These are phyloP conservation scores for Stegodyphus dumicola DNA, from an alignment of 1,140 invertebrate genomes.

Conservation along the genomic window DNA sequence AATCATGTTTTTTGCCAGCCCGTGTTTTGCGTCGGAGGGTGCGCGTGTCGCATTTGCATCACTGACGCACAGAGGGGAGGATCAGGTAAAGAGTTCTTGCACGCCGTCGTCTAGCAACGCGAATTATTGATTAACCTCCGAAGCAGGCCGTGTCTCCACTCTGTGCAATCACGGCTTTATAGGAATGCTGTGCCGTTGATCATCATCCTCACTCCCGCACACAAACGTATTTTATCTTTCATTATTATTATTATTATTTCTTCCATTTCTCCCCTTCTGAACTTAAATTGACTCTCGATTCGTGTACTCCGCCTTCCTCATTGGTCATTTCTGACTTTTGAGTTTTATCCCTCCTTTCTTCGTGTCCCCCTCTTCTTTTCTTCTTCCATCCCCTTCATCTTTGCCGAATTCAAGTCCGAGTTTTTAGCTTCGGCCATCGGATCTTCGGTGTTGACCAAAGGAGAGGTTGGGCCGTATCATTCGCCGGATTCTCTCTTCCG, in stretches of 20 bases:
- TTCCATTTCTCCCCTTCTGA: neutral
- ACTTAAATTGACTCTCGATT: conserved; percentile 54
- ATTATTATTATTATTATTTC: neutral
- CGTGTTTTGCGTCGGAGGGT: conserved; percentile 12
- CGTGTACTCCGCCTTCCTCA: conserved; percentile 15
- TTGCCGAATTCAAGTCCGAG: neutral
- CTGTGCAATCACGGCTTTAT: conserved; percentile 22
- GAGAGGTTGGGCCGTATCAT: conserved; percentile 25
- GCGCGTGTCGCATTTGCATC: conserved; percentile 51
- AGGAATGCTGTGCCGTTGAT: neutral
- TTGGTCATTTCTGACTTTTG: conserved; percentile 29
- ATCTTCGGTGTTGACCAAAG: conserved; percentile 36
- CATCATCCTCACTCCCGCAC: neutral
- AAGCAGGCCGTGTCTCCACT: conserved; percentile 19
- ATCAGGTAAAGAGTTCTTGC: neutral
- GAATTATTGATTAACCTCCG: conserved; percentile 33
- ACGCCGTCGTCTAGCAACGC: conserved; percentile 26
- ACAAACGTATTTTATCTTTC: too few relatives aligned
- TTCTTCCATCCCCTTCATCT: conserved; percentile 4
- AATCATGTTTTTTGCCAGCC: neutral
- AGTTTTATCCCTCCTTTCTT: neutral
- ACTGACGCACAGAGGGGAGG: conserved; percentile 23
- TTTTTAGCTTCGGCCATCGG: neutral
- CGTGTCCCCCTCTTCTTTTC: neutral
- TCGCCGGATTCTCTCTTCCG: conserved; percentile 1